These are phyloP conservation scores for Tetraodon nigroviridis DNA, from an alignment of 2,113 vertebrate species.

Conservation along the genomic window DNA sequence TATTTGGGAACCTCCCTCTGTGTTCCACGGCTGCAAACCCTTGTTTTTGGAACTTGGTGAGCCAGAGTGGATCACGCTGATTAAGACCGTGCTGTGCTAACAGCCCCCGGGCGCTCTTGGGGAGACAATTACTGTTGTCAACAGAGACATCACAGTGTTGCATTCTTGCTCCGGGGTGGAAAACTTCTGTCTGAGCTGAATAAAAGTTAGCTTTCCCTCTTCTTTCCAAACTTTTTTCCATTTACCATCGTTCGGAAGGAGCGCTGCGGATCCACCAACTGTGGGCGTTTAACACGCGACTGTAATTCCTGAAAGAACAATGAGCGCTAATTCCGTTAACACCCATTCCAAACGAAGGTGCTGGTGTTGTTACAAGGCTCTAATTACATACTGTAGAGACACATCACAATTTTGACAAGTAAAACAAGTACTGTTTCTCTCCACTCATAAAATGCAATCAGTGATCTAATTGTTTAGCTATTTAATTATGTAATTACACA, in stretches of 20 bases:
- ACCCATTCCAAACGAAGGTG: neutral
- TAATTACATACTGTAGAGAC: neutral
- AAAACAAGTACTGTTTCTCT: too few relatives aligned
- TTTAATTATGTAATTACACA: too few relatives aligned
- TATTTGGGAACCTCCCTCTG: too few relatives aligned
- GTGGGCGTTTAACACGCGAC: conserved; percentile 1
- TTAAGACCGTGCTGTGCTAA: conserved; percentile 26
- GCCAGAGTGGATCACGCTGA: conserved; percentile 23
- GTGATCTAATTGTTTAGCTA: too few relatives aligned
- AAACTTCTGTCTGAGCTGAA: conserved; percentile 6
- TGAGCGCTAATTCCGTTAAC: conserved; percentile 21
- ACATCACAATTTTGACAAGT: too few relatives aligned
- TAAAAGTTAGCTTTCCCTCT: neutral
- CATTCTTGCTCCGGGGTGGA: conserved; percentile 6
- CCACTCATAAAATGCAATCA: too few relatives aligned
- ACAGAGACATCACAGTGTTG: conserved; percentile 12
- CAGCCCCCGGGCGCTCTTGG: conserved; percentile 10
- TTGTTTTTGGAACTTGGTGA: conserved; percentile 10
- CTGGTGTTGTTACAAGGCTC: too few relatives aligned
- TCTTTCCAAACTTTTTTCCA: neutral
- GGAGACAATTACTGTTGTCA: conserved; percentile 16
- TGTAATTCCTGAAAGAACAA: conserved; percentile 46
- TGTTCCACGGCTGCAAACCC: neutral
- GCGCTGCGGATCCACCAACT: neutral
- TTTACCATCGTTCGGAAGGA: conserved; percentile 5